Percentiles rank a stretch among this genome's conserved stretches.
Conservation (phyloP, 2,797 vertebrate species). For the Potorous gilbertii region DNA sequence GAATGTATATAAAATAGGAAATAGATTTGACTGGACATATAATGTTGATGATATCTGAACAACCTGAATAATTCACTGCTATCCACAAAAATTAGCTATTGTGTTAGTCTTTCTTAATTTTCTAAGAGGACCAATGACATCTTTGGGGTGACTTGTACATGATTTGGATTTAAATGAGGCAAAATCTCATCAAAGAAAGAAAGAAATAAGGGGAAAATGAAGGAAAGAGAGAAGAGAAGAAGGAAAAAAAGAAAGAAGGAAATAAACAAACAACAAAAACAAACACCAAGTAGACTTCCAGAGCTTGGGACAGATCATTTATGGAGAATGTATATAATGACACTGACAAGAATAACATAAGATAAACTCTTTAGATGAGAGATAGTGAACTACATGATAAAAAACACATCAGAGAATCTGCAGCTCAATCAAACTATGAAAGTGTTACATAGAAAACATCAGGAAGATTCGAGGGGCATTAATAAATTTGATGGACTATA, state of each 20-base stretch:
- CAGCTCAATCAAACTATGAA: too few species aligned
- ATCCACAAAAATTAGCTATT: not conserved
- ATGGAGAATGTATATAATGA: not conserved
- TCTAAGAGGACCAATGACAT: not conserved
- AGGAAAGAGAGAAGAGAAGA: not conserved
- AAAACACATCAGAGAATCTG: too few species aligned
- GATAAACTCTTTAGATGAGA: not conserved
- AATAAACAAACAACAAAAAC: not conserved
- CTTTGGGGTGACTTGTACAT: not conserved
- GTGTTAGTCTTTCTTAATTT: not conserved
- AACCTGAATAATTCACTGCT: not conserved
- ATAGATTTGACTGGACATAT: not conserved
- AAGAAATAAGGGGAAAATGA: not conserved
- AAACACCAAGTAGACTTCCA: not conserved
- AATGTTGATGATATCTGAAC: not conserved
- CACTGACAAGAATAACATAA: not conserved
- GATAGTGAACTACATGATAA: not conserved
- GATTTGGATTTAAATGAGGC: not conserved
- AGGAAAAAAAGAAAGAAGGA: not conserved
- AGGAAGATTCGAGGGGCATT: too few species aligned
- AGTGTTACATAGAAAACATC: too few species aligned
- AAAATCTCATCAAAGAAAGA: not conserved
- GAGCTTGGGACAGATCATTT: not conserved
- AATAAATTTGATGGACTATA: too few species aligned
- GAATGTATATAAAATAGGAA: not conserved